Conservation (phyloP, 2,888 invertebrate species). For the Andrena praecox region DNA sequence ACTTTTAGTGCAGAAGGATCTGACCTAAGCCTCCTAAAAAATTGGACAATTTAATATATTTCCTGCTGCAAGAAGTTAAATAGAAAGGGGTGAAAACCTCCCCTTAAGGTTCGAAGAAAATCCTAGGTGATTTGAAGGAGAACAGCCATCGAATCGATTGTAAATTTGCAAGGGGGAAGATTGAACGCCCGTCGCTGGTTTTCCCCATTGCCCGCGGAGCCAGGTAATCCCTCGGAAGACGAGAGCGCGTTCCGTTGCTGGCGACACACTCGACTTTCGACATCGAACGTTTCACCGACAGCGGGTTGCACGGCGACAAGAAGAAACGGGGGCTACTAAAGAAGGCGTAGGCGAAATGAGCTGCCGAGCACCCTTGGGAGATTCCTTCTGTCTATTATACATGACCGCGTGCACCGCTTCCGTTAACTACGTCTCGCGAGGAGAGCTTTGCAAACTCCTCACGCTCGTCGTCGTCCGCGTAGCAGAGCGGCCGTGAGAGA, state of each 20-base stretch:
- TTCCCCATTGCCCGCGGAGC: no score
- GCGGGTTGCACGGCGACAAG: constrained; percentile 6
- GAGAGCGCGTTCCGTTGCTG: background rate
- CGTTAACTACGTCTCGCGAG: constrained; percentile 80
- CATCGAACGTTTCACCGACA: constrained; percentile 10
- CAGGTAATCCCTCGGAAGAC: no score
- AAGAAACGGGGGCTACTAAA: constrained; percentile 48
- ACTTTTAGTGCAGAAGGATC: no score
- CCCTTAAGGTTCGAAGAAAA: no score
- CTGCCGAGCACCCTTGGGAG: constrained; percentile 80
- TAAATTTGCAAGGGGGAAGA: no score
- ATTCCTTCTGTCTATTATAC: constrained; percentile 80
- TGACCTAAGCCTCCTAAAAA: no score
- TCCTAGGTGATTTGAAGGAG: no score
- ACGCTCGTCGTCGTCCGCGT: constrained; percentile 68
- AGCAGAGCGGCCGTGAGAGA: constrained; percentile 35
- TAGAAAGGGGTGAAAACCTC: no score
- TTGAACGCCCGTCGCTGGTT: no score
- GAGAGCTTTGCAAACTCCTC: constrained; percentile 83
- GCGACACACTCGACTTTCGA: constrained; percentile 31
- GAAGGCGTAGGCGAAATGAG: constrained; percentile 81
- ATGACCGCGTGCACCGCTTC: constrained; percentile 70
- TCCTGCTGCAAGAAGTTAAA: no score
- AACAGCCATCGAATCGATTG: no score
- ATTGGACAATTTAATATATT: no score